Conservation (phyloP, 2,113 vertebrate genomes). For the Hydrochoerus hydrochaeris region DNA sequence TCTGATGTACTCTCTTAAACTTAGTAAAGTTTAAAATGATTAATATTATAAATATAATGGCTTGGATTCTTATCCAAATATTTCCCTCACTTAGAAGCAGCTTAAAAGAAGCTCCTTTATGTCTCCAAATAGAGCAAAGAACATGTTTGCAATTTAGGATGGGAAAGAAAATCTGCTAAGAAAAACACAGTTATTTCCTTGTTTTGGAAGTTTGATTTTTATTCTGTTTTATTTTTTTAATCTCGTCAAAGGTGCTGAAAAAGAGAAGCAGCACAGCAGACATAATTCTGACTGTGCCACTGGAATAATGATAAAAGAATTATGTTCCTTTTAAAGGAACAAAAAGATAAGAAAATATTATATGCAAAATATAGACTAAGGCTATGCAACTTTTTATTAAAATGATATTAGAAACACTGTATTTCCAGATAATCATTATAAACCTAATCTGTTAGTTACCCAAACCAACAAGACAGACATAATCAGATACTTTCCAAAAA, state of each 20-base stretch:
- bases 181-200: conserved; percentile 2
- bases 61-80: conserved; percentile 38
- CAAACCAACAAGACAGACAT: background rate
- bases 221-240: background rate
- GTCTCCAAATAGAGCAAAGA: background rate
- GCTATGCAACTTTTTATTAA: background rate
- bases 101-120: background rate
- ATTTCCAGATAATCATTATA: background rate
- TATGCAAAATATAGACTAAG: background rate
- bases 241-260: background rate
- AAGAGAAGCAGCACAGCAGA: background rate
- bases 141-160: background rate
- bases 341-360: background rate
- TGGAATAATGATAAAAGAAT: background rate
- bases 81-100: conserved; percentile 26
- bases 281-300: background rate
- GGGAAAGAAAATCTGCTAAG: background rate
- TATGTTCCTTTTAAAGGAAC: background rate
- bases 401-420: background rate
- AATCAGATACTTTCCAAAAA: background rate
- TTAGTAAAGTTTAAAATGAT: conserved; percentile 25
- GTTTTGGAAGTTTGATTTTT: background rate
- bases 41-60: conserved; percentile 46
- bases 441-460: background rate
- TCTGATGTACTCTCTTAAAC: conserved; percentile 42